Base-by-base conservation (phyloP, 2,113 vertebrate species). In the Paraplagusia blochii region DNA sequence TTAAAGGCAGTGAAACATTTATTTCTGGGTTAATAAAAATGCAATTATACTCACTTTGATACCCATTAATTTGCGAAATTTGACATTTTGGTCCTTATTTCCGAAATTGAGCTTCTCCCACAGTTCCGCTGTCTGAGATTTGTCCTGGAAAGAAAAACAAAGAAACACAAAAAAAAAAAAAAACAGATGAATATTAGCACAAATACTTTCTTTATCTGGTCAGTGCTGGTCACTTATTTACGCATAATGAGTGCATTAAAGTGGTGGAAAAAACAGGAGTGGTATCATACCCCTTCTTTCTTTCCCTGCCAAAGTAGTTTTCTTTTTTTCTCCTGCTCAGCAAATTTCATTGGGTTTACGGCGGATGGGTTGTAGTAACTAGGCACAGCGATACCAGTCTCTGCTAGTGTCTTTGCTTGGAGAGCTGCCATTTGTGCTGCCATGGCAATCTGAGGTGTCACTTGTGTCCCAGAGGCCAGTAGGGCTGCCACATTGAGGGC, bases 1-100 rank as follows among this genome's bases (percentile, higher is more conserved):
- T 9, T 11, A 35, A 48, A 18, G 10, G 44, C 15, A 1, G 50
- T 4, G 4, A 19, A 18, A 19, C 4, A 29, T 29, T 19, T 10
- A n/a, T n/a, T n/a, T 13, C 6, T 5, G 3, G 16, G 13, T 2
- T 10, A 29, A 19, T 5, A 44, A 44, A 10, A 22, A 39, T 12
- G 39, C 0, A 17, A 11, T 34, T 0, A 16, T 33, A 73, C 72
- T 80, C 84, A 98, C 96, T 92, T 99, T 98, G 86, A 99, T 99
- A 66, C 96, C 96, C 96, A 99, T 99, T 56, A 99, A 79, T 83
- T 99, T 99, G 66, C 97, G 94, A 87, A 99, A 99, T 87, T 99
- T 99, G 29, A 96, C 94, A 69, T 99, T 99, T 94, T 99, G 96
- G 94, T 98, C 94, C 92, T 99, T 98, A 80, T 98, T 98, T 83